These are phyloP conservation scores for Eueremaeus valkanovi DNA, from an alignment of 2,888 invertebrate species.

Conservation along the genomic window DNA sequence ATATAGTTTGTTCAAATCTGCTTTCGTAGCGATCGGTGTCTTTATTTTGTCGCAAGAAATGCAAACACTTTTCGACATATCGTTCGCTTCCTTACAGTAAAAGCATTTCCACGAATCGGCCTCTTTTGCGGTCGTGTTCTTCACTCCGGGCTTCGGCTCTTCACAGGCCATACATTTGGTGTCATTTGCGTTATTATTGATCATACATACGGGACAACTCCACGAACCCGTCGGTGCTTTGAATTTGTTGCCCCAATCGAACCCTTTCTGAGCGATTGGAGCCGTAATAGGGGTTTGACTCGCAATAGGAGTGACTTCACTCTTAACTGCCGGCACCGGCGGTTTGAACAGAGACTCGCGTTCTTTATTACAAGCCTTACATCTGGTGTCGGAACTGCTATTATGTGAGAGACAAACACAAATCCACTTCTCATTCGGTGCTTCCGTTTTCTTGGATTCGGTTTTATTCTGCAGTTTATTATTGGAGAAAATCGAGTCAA, in stretches of 20 bases:
- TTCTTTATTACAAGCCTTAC: conserved; percentile 13
- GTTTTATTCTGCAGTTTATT: not conserved
- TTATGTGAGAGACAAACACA: conserved; percentile 8
- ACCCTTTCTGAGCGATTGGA: not conserved
- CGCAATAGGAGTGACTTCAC: not conserved
- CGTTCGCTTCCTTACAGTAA: conserved; percentile 28
- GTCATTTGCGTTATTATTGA: conserved; percentile 44
- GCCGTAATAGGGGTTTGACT: not conserved
- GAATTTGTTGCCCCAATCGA: conserved; percentile 49
- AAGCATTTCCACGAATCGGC: conserved; percentile 21
- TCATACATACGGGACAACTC: conserved; percentile 51
- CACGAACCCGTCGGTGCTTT: conserved; percentile 50
- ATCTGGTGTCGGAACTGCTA: not conserved
- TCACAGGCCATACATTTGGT: conserved; percentile 48
- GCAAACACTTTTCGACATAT: conserved; percentile 8
- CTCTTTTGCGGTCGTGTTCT: not conserved
- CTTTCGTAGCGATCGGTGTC: conserved; percentile 29
- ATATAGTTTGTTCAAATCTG: conserved; percentile 28
- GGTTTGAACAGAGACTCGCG: not conserved
- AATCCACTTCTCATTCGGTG: conserved; percentile 1
- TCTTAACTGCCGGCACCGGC: not conserved
- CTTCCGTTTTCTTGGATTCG: not conserved
- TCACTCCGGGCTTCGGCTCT: conserved; percentile 43
- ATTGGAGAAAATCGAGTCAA: not conserved
- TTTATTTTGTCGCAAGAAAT: conserved; percentile 30